phyloP scores from a whole-genome alignment of 2,797 vertebrate genomes.

The Premnoplex brunnescens region DNA sequence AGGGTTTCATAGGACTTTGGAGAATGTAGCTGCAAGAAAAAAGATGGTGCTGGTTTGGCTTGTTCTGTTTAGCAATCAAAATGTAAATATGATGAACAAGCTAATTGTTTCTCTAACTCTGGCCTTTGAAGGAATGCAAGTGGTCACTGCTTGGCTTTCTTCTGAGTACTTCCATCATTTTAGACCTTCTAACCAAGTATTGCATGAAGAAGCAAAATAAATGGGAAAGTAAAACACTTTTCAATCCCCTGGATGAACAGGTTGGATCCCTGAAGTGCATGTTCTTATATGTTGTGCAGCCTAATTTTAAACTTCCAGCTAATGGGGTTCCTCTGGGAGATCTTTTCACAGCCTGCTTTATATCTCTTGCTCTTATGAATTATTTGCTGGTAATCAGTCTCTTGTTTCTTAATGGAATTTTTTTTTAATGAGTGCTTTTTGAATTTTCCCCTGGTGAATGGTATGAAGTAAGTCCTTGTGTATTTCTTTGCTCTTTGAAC shows the following conservation, averaged over 20 bases:
- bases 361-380: neutral
- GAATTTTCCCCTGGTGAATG: neutral
- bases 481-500: neutral
- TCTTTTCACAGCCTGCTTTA: neutral
- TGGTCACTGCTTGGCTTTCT: neutral
- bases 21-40: neutral
- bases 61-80: neutral
- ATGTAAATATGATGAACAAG: neutral
- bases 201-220: neutral
- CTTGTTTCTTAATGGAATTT: neutral
- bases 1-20: neutral
- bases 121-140: neutral
- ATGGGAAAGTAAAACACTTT: neutral
- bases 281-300: neutral
- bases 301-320: neutral
- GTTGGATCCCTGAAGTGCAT: neutral
- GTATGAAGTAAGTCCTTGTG: neutral
- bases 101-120: neutral
- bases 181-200: neutral
- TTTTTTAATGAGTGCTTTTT: neutral
- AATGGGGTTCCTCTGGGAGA: neutral
- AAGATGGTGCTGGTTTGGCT: neutral
- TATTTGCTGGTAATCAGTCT: slow-evolving; percentile 6
- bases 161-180: neutral
- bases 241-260: neutral